Evolutionary conservation across 2,113 vertebrate species (phyloP), one percentile per base, ranked within the genome.

Genomic region (Parotia lawesii): DNA sequence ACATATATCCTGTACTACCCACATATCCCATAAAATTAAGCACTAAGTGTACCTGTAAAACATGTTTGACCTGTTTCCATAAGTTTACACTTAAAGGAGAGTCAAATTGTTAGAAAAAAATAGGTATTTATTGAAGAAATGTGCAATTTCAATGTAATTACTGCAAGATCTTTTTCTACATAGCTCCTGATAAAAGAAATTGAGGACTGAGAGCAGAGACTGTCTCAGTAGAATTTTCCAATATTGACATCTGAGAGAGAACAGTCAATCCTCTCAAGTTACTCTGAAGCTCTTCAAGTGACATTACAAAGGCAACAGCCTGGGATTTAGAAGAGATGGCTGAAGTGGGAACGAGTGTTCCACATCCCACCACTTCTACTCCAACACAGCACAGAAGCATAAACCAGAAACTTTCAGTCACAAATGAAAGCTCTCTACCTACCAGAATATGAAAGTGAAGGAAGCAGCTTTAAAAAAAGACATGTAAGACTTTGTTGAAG

Each of bases 281-380:
- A 73, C 44, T 91, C 40, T 76, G 90, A 89, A 91, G 54, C 51
- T 89, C 69, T 95, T 95, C 66, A 82, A 75, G 66, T 65, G 67
- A 76, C 58, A 69, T 53, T 89, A 87, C 53, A 75, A 91, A 93
- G 45, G 37, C 78, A 92, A 62, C 27, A 69, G 64, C 6, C 33
- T 64, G 24, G 40, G 77, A 85, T 64, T 78, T 72, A 45, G 45
- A 86, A 80, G 84, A 84, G 73, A 71, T 1, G 10, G 70, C 29
- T 85, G 31, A 91, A 70, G 35, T 29, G 64, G 67, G 47, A 95
- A 74, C 0, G 3, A 38, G 57, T 72, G 78, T 15, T 93, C 69
- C 57, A 85, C 23, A 73, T 47, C 53, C 24, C 53, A 64, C 45
- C 57, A 65, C 13, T 50, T 64, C 37, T 65, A 65, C 56, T 71